Conservation (phyloP, 2,888 invertebrate genomes). For the Callyntrura guangdongensis region DNA sequence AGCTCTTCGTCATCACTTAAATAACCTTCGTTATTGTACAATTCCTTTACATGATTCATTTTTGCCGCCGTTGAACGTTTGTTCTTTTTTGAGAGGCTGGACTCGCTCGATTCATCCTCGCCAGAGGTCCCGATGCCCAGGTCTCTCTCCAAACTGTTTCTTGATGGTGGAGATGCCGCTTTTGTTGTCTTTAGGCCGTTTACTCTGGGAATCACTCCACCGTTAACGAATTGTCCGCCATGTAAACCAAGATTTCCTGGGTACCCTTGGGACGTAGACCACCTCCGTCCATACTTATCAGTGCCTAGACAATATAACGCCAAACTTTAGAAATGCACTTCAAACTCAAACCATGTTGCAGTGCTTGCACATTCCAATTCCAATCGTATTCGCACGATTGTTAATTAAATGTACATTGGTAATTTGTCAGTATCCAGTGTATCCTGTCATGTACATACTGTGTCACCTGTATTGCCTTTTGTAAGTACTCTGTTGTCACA, state of each 20-base stretch:
- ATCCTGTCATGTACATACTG: too few species aligned
- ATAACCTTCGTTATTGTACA: slow-evolving; percentile 88
- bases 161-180: slow-evolving; percentile 81
- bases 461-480: too few species aligned
- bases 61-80: slow-evolving; percentile 80
- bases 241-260: slow-evolving; percentile 78
- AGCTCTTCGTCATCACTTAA: slow-evolving; percentile 87
- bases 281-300: slow-evolving; percentile 72
- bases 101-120: slow-evolving; percentile 92
- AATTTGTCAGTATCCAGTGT: too few species aligned
- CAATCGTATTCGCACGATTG: too few species aligned
- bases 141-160: slow-evolving; percentile 88
- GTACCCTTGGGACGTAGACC: slow-evolving; percentile 75
- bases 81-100: slow-evolving; percentile 90
- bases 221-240: slow-evolving; percentile 83
- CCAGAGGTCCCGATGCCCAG: slow-evolving; percentile 93
- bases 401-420: too few species aligned
- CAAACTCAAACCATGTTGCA: too few species aligned
- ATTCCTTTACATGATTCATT: slow-evolving; percentile 88
- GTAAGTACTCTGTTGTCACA: too few species aligned
- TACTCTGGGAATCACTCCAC: slow-evolving; percentile 83
- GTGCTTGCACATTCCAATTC: too few species aligned
- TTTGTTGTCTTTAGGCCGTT: slow-evolving; percentile 79
- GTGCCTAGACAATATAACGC: slow-evolving; percentile 44
- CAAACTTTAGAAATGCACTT: too few species aligned